Base-by-base conservation (phyloP, 2,888 invertebrate species). In the Isotomurus palustris region DNA sequence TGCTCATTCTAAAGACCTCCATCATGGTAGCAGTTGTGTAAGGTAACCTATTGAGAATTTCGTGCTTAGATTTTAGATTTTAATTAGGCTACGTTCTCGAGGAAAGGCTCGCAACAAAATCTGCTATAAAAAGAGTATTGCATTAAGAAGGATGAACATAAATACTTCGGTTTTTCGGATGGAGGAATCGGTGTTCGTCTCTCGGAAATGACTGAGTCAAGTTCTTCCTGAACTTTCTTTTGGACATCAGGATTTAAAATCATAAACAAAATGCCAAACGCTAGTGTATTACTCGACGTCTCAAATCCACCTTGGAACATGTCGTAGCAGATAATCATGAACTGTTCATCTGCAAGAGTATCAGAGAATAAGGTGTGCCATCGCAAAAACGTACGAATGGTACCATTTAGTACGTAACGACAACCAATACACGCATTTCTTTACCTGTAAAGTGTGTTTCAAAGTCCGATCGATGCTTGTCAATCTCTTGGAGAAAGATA, bases 241-340 rank as follows among this genome's bases (percentile, higher is more conserved):
- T 86, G 85, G 2, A 84, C 73, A 10, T 83, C 80, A 43, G 80
- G 80, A 59, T 81, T 76, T 25, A 81, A 71, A 19, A 82, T 75
- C 78, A 85, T 80, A 66, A 80, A 77, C 70, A 85, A 75, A 47
- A 86, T 75, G 0, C 81, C 78, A 71, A 84, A 80, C 66, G 83
- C 82, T 17, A 86, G 73, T 0, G 83, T 82, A 35, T 77, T 79
- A 58, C 83, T 81, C 0, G 84, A 85, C 0, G 84, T 85, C 66
- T 80, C 79, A 0, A 81, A 78, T 2, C 85, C 85, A 4, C 83
- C 35, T 69, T 86, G 80, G 67, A 86, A 84, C 44, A 86, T 77
- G 72, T 86, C 86, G 57, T 68, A 68, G 52, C 68, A 68, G 14
- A 55, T 51, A 6, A 68, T 63, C 54, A 84, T 71, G 66, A 67